These are phyloP conservation scores for Malurus melanocephalus DNA, from an alignment of 2,113 vertebrate species.

Conservation along the genomic window DNA sequence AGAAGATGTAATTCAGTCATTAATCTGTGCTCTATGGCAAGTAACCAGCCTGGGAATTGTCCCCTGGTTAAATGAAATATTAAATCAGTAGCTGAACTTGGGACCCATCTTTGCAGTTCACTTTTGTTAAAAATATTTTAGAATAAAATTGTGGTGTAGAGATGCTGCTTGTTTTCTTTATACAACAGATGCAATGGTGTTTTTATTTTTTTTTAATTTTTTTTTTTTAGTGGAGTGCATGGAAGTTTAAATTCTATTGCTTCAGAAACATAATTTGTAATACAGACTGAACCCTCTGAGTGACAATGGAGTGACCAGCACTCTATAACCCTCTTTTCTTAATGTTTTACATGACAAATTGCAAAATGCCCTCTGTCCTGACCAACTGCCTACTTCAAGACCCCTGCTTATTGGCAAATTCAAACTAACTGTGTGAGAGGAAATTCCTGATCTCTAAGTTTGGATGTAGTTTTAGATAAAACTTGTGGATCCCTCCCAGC, in stretches of 20 bases:
- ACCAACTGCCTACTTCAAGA: background rate
- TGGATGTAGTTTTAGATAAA: background rate
- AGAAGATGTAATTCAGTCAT: background rate
- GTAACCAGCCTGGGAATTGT: background rate
- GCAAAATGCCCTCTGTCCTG: background rate
- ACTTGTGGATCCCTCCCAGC: background rate
- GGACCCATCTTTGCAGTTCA: background rate
- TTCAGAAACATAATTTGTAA: background rate
- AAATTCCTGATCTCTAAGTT: background rate
- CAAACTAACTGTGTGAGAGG: background rate
- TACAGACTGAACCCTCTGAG: background rate
- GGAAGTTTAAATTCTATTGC: background rate
- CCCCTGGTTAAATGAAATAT: background rate
- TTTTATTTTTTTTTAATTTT: background rate
- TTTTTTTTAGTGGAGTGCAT: fast-evolving
- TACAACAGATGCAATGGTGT: fast-evolving
- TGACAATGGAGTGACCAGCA: background rate
- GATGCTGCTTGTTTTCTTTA: background rate
- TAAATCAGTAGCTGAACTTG: background rate
- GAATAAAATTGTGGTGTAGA: background rate
- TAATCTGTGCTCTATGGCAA: background rate
- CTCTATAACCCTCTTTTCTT: background rate
- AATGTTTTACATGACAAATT: background rate
- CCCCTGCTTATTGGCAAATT: background rate
- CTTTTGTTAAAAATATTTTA: background rate